phyloP scores from a whole-genome alignment of 2,113 vertebrate species.

The Jaculus jaculus region DNA sequence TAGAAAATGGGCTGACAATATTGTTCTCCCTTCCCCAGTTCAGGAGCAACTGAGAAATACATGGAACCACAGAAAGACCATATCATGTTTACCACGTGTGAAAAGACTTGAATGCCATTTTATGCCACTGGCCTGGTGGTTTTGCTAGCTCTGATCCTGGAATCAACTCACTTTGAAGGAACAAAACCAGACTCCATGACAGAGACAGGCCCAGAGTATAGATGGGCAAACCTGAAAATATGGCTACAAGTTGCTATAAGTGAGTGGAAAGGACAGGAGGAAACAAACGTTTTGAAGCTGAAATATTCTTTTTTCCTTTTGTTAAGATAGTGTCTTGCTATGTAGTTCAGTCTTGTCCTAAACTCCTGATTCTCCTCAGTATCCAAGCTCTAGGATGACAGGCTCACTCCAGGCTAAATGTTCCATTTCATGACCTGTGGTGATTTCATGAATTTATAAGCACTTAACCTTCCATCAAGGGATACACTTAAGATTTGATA shows the following conservation, averaged over 20 bases:
- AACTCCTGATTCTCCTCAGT: neutral
- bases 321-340: too few relatives aligned
- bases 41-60: neutral
- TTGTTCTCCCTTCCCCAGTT: neutral
- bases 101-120: neutral
- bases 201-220: neutral
- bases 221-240: neutral
- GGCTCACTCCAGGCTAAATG: neutral
- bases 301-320: neutral
- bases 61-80: neutral
- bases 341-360: too few relatives aligned
- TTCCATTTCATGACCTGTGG: neutral
- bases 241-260: neutral
- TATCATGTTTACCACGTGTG: neutral
- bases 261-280: neutral
- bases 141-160: neutral
- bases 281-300: neutral
- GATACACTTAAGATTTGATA: neutral
- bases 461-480: neutral
- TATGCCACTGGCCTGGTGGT: neutral
- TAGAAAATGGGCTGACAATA: neutral
- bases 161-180: neutral
- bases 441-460: neutral
- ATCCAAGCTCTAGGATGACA: neutral
- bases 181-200: fast-evolving